These are phyloP conservation scores for Nannobrachium achirus DNA, from an alignment of 2,113 vertebrate species.

Conservation along the genomic window DNA sequence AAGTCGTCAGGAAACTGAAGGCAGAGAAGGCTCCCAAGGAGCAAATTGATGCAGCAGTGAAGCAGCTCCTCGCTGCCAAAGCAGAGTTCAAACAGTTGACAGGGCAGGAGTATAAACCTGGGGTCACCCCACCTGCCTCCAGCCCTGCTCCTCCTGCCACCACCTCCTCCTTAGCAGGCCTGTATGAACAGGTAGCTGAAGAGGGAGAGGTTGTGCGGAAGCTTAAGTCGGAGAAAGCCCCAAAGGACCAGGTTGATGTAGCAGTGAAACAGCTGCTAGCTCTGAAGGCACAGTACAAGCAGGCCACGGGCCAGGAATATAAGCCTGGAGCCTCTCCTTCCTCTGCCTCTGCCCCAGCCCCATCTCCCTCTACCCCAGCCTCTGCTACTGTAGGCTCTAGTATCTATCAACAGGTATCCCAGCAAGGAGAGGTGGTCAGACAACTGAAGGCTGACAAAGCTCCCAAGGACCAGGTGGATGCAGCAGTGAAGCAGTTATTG, in stretches of 20 bases:
- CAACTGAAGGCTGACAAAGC: slow-evolving; percentile 84
- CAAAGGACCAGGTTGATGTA: slow-evolving; percentile 87
- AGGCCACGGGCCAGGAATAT: slow-evolving; percentile 89
- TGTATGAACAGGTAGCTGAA: slow-evolving; percentile 78
- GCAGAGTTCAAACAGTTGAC: slow-evolving; percentile 85
- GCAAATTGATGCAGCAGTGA: slow-evolving; percentile 82
- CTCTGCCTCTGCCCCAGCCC: slow-evolving; percentile 20
- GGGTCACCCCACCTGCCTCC: slow-evolving; percentile 63
- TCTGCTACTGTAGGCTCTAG: slow-evolving; percentile 14
- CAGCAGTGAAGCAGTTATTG: slow-evolving; percentile 83
- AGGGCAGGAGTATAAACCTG: slow-evolving; percentile 87
- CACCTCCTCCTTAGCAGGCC: slow-evolving; percentile 28
- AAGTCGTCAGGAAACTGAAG: slow-evolving; percentile 82
- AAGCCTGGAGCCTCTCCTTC: slow-evolving; percentile 80
- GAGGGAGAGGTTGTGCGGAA: slow-evolving; percentile 87
- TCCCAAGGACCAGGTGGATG: slow-evolving; percentile 83
- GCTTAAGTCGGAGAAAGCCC: slow-evolving; percentile 83
- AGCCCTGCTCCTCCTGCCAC: slow-evolving; percentile 27
- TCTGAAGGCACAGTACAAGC: slow-evolving; percentile 90
- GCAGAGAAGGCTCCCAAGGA: slow-evolving; percentile 84
- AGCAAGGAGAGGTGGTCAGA: slow-evolving; percentile 83
- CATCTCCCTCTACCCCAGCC: slow-evolving; percentile 4
- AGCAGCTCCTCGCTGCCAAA: slow-evolving; percentile 85
- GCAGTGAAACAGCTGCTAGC: slow-evolving; percentile 89
- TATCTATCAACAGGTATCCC: slow-evolving; percentile 63